A percentile compares a stretch with the other conserved stretches of the same genome.
Conservation (phyloP, 1,140 invertebrate species). For the Penaeus japonicus region DNA sequence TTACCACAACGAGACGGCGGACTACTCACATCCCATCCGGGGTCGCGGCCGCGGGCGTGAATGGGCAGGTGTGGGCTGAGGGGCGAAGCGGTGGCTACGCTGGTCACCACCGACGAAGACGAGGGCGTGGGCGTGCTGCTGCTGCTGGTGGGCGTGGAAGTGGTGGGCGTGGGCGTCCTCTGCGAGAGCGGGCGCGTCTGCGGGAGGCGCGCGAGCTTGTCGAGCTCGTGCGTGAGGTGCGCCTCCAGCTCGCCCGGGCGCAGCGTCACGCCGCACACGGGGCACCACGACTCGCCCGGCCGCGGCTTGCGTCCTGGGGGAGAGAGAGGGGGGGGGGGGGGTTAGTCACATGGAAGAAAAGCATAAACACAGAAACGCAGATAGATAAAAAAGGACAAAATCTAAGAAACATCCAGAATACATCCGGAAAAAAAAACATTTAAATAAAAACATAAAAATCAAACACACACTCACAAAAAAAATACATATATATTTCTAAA, state of each 20-base stretch:
- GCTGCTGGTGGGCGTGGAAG: not conserved
- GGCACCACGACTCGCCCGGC: constrained; percentile 76
- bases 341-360: too few relatives aligned
- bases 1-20: not conserved
- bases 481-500: too few relatives aligned
- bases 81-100: constrained; percentile 26
- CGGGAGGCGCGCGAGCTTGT: constrained; percentile 69
- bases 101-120: not conserved
- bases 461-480: too few relatives aligned
- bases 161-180: constrained; percentile 21
- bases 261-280: constrained; percentile 81
- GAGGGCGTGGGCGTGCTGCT: constrained; percentile 23
- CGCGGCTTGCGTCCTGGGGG: constrained; percentile 63
- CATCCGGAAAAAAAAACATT: too few relatives aligned
- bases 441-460: too few relatives aligned
- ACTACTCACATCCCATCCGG: constrained; percentile 46
- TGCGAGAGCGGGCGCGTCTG: constrained; percentile 42
- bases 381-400: too few relatives aligned
- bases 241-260: constrained; percentile 76
- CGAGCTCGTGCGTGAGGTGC: constrained; percentile 79
- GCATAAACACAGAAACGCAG: too few relatives aligned
- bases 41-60: constrained; percentile 35
- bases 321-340: not conserved
- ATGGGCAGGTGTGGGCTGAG: constrained; percentile 42
- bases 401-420: too few relatives aligned